A percentile compares a stretch with the other conserved stretches of the same genome.
Evolutionary conservation across 2,113 vertebrate species (phyloP).

Genomic region (Chionodraco myersi): DNA sequence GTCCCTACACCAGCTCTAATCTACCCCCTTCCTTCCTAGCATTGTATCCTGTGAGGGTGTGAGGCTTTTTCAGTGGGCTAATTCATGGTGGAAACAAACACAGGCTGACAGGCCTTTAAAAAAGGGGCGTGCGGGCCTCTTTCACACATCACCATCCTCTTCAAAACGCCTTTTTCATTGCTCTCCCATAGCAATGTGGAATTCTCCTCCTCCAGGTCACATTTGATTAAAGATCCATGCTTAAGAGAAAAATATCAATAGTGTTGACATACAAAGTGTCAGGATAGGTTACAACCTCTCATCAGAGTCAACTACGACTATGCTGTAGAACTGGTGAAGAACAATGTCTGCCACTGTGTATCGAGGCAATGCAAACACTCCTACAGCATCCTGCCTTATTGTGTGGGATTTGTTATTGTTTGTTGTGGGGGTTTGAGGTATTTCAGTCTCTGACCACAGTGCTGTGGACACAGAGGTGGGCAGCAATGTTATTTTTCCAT

Average conservation of each 20-base stretch:
- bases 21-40: constrained; percentile 75
- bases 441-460: constrained; percentile 44
- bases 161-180: constrained; percentile 55
- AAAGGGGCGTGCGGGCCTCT: constrained; percentile 50
- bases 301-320: constrained; percentile 45
- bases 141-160: constrained; percentile 73
- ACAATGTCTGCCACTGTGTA: constrained; percentile 65
- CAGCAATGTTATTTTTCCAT: constrained; percentile 32
- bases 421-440: constrained; percentile 56
- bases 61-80: constrained; percentile 66
- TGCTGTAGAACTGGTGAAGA: constrained; percentile 46
- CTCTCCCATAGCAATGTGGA: constrained; percentile 43
- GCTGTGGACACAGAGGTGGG: constrained; percentile 15
- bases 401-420: constrained; percentile 76
- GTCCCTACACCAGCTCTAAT: constrained; percentile 50
- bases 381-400: constrained; percentile 54
- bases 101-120: constrained; percentile 70
- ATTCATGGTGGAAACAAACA: constrained; percentile 74
- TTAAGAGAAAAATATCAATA: constrained; percentile 66
- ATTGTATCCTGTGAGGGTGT: constrained; percentile 75
- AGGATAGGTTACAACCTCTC: constrained; percentile 55
- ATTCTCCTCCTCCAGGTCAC: constrained; percentile 52
- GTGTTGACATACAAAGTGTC: constrained; percentile 57
- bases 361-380: constrained; percentile 68
- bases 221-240: constrained; percentile 71